Evolutionary conservation across 1,140 invertebrate species (phyloP).

Genomic region (Tachypleus tridentatus): DNA sequence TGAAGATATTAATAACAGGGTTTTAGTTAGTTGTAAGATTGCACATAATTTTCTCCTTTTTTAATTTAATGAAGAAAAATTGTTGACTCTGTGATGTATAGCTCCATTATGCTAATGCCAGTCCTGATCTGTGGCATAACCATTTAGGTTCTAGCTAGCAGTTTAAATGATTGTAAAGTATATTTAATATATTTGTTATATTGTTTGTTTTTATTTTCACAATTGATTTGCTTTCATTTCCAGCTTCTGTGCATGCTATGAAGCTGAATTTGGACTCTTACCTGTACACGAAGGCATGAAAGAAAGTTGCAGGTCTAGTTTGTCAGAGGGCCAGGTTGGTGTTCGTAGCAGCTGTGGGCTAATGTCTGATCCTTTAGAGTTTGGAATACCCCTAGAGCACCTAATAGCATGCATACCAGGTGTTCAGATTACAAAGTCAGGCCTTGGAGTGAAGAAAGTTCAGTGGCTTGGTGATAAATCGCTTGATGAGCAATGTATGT

Average conservation of each 20-base stretch:
- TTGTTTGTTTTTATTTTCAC: too few species aligned
- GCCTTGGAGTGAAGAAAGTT: slow-evolving; percentile 37
- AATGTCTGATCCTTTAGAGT: not conserved
- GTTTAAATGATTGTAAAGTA: too few species aligned
- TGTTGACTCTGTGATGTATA: too few species aligned
- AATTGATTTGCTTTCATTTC: slow-evolving; percentile 12
- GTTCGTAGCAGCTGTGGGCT: not conserved
- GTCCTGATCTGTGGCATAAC: too few species aligned
- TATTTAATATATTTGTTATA: too few species aligned
- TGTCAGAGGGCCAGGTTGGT: not conserved
- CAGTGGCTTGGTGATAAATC: slow-evolving; percentile 37
- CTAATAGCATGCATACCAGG: slow-evolving; percentile 67
- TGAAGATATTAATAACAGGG: too few species aligned
- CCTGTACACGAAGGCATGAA: slow-evolving; percentile 27
- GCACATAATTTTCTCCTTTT: too few species aligned
- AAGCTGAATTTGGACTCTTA: slow-evolving; percentile 49
- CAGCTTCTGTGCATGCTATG: slow-evolving; percentile 65
- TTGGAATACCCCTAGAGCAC: slow-evolving; percentile 66
- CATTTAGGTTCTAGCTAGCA: too few species aligned
- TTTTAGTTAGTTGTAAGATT: too few species aligned
- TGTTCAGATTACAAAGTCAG: slow-evolving; percentile 45
- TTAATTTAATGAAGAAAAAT: too few species aligned
- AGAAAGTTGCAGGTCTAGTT: not conserved
- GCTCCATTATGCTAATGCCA: too few species aligned
- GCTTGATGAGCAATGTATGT: too few species aligned